Evolutionary conservation across 1,140 invertebrate genomes (phyloP), one percentile per base, ranked within the genome.

Genomic region (Sitophilus oryzae): DNA sequence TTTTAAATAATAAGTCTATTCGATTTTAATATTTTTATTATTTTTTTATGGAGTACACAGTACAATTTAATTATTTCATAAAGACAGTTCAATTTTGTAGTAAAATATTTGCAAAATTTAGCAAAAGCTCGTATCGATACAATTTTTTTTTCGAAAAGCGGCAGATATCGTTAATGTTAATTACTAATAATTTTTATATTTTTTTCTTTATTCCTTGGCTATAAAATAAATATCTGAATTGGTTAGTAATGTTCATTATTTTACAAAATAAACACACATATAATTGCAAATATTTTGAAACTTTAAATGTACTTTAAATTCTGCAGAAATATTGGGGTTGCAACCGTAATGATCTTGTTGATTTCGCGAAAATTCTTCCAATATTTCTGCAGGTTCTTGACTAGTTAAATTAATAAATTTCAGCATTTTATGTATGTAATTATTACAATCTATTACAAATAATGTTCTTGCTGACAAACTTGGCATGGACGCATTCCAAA

Each of bases 41-140:
- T 22, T 22, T 49, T 56, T 56, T 56, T 36, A 43, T 42, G 48
- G 48, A 45, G 55, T 57, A 57, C 55, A 57, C 34, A 47, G 55
- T 57, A 57, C 55, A 57, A 40, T 48, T 30, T 38, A 54, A 37
- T 54, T 49, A 40, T 51, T 34, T 46, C 45, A 46, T 34, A 19
- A 43, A 43, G 15, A 43, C n/a, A 14, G 18, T 16, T 44, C 22
- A 36, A 16, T 36, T 15, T 53, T 16, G 20, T 41, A 41, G 5
- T 35, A 20, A 3, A 20, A 34, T 21, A 35, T 56, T 56, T 49
- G 54, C 54, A 30, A 56, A 50, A 41, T 18, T n/a, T 44, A 56
- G 55, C 55, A 56, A 57, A 56, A 57, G 55, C 55, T 57, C 55
- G 55, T 57, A 51, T 57, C 55, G 55, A 57, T 57, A 57, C 55